Evolutionary conservation across 2,888 invertebrate genomes (phyloP), one percentile per base, ranked within the genome.

Genomic region (Fragum fragum): DNA sequence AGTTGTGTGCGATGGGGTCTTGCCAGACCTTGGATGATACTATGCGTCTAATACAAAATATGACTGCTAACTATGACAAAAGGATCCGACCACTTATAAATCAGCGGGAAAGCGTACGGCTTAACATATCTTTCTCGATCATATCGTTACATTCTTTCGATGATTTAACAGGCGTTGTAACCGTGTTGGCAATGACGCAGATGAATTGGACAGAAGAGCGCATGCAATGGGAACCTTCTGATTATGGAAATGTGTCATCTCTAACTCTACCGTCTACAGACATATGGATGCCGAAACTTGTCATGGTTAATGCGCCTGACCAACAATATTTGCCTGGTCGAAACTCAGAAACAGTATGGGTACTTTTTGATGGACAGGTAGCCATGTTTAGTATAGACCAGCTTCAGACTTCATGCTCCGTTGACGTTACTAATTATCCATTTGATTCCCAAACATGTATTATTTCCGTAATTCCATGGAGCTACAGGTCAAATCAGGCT

Each of bases 221-320:
- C 11, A 73, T 86, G n/a, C 21, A 0, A 0, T 87, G 87, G 87
- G 76, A 76, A 9, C 61, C 81, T 1, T 14, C 36, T 11, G 23
- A 70, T 6, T 84, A 83, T 32, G 63, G 68, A 6, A 61, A 71
- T 21, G 55, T 74, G 1, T n/a, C 52, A 0, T 21, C 28, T 2
- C 28, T 82, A 16, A 57, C 63, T 11, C n/a, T 84, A 1, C 74
- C 76, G 28, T 53, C 70, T 53, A 18, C 28, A 14, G 68, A 72
- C 14, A 72, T 86, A 5, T 87, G 87, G 87, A 79, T 59, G 71
- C 87, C 87, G 26, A 79, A 74, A 32, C n/a, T 86, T 1, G 66
- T 81, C 0, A 68, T 86, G 32, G 42, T 74, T 0, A 77, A 86
- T 36, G 29, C 71, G 3, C 71, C 71, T 5, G 71, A 71, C 36